Evolutionary conservation across 2,797 vertebrate genomes (phyloP).

Genomic region (Florisuga fusca): DNA sequence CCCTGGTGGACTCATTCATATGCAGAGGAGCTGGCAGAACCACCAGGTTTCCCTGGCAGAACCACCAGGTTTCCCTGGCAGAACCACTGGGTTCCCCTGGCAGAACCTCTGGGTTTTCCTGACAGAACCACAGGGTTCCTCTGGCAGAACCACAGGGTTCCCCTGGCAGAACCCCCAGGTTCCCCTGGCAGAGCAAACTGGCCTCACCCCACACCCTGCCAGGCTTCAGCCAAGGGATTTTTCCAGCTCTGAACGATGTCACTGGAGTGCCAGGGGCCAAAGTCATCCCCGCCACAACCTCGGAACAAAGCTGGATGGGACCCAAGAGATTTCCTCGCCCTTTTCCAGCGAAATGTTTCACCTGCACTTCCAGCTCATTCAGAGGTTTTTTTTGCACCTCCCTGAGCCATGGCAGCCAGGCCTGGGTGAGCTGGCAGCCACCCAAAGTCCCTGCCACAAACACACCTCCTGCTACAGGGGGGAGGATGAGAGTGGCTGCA

Average conservation of each 20-base stretch:
- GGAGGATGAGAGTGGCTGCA: not conserved
- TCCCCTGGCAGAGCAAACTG: not conserved
- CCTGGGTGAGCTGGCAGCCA: conserved; percentile 8
- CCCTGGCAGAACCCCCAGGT: too few species aligned
- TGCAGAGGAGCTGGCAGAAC: conserved; percentile 55
- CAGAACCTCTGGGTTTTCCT: too few species aligned
- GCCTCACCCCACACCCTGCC: conserved; percentile 19
- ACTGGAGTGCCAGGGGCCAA: not conserved
- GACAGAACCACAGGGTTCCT: too few species aligned
- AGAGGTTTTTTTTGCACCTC: conserved; percentile 26
- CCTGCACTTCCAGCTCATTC: not conserved
- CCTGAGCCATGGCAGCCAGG: not conserved
- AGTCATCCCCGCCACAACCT: conserved; percentile 25
- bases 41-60: not conserved
- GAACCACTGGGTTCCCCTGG: too few species aligned
- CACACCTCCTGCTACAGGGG: not conserved
- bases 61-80: too few species aligned
- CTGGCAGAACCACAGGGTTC: too few species aligned
- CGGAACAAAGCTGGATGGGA: not conserved
- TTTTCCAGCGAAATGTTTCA: not conserved
- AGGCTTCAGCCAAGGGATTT: not conserved
- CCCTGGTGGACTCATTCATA: conserved; percentile 33
- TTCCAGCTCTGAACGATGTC: conserved; percentile 27
- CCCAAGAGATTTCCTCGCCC: not conserved
- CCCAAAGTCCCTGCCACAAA: not conserved